Conservation (phyloP, 1,140 invertebrate genomes). For the Acromyrmex heyeri region DNA sequence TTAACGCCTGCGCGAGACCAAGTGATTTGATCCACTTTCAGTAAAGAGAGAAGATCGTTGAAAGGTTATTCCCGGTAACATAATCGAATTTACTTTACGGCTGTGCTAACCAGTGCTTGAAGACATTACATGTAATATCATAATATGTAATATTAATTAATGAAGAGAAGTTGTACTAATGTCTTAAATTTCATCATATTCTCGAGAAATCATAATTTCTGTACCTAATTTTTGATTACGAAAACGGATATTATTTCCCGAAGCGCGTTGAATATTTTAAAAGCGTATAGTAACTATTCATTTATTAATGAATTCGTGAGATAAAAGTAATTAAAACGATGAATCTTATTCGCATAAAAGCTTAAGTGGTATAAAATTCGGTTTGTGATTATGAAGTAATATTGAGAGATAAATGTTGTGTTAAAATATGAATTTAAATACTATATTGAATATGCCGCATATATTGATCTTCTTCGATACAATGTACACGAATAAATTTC, state of each 20-base stretch:
- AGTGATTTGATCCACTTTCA: conserved; percentile 45
- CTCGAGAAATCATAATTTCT: neutral
- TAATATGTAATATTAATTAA: conserved; percentile 38
- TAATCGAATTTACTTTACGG: conserved; percentile 57
- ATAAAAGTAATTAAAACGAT: neutral
- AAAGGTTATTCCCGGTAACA: conserved; percentile 21
- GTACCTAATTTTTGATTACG: neutral
- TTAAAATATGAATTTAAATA: neutral
- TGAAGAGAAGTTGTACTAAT: neutral
- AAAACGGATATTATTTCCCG: neutral
- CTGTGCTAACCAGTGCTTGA: neutral
- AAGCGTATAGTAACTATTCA: neutral
- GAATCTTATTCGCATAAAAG: neutral
- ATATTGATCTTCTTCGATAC: neutral
- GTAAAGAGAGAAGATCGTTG: conserved; percentile 40
- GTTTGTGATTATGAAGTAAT: neutral
- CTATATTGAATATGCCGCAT: neutral
- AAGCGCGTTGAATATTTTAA: neutral
- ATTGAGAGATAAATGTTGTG: neutral
- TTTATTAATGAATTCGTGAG: neutral
- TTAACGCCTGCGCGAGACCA: conserved; percentile 51
- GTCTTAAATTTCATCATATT: neutral
- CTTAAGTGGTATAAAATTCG: neutral
- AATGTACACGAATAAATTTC: neutral
- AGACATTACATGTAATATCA: neutral